These are phyloP conservation scores for Auanema freiburgensis DNA, from an alignment of 2,888 invertebrate genomes.

Conservation along the genomic window DNA sequence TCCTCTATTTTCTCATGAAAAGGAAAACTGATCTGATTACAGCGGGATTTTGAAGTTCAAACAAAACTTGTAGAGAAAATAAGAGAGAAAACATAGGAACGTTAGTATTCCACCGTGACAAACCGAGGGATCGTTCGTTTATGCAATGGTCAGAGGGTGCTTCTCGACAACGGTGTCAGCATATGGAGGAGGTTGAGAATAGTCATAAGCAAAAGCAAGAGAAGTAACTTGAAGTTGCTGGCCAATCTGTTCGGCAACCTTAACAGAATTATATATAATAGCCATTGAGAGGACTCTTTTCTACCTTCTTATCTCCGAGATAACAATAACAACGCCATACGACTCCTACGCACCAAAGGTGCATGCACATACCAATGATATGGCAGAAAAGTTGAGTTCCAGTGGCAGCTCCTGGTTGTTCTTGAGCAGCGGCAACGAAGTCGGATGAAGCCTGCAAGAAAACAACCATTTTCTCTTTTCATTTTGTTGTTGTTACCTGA, in stretches of 20 bases:
- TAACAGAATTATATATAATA: conserved; percentile 5
- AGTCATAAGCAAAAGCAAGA: conserved; percentile 59
- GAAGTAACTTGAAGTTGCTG: conserved; percentile 59
- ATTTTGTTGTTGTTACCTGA: conserved; percentile 21
- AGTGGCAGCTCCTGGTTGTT: conserved; percentile 20
- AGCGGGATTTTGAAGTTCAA: no score
- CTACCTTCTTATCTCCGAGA: conserved; percentile 62
- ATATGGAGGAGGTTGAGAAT: conserved; percentile 60
- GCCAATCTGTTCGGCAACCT: conserved; percentile 60
- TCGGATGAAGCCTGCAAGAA: conserved; percentile 36
- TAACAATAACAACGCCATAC: conserved; percentile 63
- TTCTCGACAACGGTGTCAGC: conserved; percentile 20
- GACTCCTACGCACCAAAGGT: conserved; percentile 61
- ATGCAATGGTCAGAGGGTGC: conserved; percentile 19
- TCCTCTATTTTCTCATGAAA: no score
- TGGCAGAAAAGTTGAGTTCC: conserved; percentile 34
- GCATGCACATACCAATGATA: conserved; percentile 58
- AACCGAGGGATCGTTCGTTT: not conserved
- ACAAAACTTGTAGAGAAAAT: no score
- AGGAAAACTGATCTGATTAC: no score
- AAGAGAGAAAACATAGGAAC: no score
- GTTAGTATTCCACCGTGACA: no score
- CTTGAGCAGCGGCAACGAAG: conserved; percentile 36
- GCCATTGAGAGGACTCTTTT: conserved; percentile 10
- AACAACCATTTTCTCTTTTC: conserved; percentile 7